Conservation (phyloP, 2,797 vertebrate species). For the Cyclopterus lumpus region DNA sequence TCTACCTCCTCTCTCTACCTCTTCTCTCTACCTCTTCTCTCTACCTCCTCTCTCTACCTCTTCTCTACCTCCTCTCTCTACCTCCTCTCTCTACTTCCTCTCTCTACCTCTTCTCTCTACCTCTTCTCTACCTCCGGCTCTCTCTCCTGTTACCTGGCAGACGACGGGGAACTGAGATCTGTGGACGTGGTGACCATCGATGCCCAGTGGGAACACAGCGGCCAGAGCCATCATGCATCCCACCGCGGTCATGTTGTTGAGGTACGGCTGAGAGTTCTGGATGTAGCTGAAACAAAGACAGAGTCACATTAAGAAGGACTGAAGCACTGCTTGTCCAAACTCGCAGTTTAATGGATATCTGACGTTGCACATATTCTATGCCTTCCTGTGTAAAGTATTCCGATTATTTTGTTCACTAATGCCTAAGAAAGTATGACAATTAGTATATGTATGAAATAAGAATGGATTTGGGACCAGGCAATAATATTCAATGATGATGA, state of each 20-base stretch:
- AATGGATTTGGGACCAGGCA: too few species aligned
- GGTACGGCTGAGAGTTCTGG: constrained; percentile 96
- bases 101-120: too few species aligned
- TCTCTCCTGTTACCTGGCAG: constrained; percentile 88
- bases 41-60: too few species aligned
- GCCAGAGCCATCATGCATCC: constrained; percentile 94
- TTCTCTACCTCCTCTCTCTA: too few species aligned
- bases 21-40: too few species aligned
- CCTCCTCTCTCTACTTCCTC: too few species aligned
- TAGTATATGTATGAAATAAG: too few species aligned
- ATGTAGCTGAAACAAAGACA: constrained; percentile 85
- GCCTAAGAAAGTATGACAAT: too few species aligned
- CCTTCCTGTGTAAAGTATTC: neutral
- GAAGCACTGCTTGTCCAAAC: too few species aligned
- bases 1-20: too few species aligned
- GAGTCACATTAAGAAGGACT: neutral
- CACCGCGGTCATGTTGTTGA: constrained; percentile 96
- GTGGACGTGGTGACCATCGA: constrained; percentile 91
- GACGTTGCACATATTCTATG: neutral
- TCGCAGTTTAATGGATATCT: neutral
- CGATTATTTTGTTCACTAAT: too few species aligned
- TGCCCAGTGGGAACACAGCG: constrained; percentile 92
- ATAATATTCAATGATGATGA: too few species aligned
- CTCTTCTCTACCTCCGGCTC: neutral
- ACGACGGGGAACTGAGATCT: constrained; percentile 90